These are phyloP conservation scores for Hapalemur alaotrensis DNA, from an alignment of 2,797 vertebrate species.

Conservation along the genomic window DNA sequence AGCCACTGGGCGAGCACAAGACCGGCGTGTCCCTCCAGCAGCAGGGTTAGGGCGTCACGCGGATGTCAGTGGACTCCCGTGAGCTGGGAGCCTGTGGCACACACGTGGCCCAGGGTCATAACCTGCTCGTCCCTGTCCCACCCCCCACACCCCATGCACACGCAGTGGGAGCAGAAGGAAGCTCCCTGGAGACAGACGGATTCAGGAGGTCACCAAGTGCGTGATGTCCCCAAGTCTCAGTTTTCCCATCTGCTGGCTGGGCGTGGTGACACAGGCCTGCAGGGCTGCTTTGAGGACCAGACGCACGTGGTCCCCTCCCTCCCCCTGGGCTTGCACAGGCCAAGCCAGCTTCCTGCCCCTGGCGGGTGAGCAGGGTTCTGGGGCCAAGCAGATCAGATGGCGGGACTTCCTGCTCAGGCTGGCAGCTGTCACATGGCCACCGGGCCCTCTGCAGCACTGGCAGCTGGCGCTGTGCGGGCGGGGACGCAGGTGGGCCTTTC, in stretches of 20 bases:
- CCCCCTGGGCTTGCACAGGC: fast-evolving
- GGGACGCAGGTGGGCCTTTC: neutral
- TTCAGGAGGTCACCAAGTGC: neutral
- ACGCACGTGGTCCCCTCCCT: too few relatives aligned
- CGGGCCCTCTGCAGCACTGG: neutral
- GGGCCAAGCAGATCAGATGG: neutral
- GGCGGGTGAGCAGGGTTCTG: neutral
- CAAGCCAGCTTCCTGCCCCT: neutral
- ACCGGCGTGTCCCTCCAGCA: fast-evolving
- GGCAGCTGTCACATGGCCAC: fast-evolving
- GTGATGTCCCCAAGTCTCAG: neutral
- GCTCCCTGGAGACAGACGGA: neutral
- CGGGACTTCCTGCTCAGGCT: fast-evolving
- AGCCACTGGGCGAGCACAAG: too few relatives aligned
- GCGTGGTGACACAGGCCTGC: neutral
- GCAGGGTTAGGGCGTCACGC: fast-evolving
- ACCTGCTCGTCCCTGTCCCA: too few relatives aligned
- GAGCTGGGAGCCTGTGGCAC: neutral
- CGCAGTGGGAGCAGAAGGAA: neutral
- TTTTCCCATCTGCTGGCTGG: neutral
- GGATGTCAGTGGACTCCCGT: neutral
- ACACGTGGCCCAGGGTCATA: fast-evolving
- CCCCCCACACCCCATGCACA: fast-evolving
- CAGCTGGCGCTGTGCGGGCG: neutral
- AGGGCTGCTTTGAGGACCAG: neutral